Conservation (phyloP, 2,113 vertebrate genomes). For the Bubalus kerabau region DNA sequence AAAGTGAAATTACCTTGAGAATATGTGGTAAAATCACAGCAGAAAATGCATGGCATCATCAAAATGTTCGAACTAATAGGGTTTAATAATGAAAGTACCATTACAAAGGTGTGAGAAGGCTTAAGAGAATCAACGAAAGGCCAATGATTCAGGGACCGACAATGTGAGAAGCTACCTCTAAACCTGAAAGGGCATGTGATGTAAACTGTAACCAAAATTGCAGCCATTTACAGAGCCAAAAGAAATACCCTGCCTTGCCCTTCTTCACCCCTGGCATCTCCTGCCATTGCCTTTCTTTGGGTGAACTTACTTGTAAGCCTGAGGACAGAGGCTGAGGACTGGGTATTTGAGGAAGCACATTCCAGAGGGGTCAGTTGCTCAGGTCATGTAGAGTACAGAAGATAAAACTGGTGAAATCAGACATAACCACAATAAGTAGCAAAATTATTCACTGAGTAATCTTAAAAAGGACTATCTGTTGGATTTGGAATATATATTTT, state of each 20-base stretch:
- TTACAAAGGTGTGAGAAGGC: background rate
- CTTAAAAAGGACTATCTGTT: background rate
- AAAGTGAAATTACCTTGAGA: background rate
- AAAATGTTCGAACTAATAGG: background rate
- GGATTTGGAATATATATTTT: background rate
- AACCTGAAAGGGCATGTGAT: background rate
- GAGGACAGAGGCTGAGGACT: background rate
- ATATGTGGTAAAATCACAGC: background rate
- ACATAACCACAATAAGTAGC: background rate
- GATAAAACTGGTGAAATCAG: background rate
- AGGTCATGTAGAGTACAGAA: fast-evolving
- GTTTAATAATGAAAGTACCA: background rate
- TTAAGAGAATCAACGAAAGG: background rate
- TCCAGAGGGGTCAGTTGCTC: background rate
- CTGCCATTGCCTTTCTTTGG: background rate
- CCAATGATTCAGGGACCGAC: background rate
- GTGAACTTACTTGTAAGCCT: background rate
- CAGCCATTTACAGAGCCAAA: background rate
- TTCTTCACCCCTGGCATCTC: fast-evolving
- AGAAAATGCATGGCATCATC: background rate
- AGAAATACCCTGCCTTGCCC: fast-evolving
- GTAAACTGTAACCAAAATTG: background rate
- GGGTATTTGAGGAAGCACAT: background rate
- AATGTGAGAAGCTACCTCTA: background rate
- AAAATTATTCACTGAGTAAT: background rate